Evolutionary conservation across 2,113 vertebrate genomes (phyloP).

Genomic region (Camarhynchus parvulus): DNA sequence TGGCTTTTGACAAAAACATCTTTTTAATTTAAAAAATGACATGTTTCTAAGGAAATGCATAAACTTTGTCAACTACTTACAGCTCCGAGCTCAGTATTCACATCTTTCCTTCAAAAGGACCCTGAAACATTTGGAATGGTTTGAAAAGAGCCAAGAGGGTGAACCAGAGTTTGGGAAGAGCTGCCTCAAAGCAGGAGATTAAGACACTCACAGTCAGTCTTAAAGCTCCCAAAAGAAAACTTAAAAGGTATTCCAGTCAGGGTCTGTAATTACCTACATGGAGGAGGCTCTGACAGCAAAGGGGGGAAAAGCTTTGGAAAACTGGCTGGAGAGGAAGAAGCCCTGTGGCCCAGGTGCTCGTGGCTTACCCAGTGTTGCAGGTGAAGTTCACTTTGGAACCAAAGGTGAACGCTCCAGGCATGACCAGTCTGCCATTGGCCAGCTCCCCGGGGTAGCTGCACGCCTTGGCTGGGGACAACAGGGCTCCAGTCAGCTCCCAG

Average conservation of each 20-base stretch:
- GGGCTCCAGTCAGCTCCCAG: background rate
- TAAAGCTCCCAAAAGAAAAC: background rate
- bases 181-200: background rate
- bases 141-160: background rate
- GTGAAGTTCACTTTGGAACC: background rate
- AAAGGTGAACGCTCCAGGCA: accelerated
- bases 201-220: background rate
- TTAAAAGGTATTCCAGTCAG: background rate
- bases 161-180: background rate
- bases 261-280: accelerated
- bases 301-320: background rate
- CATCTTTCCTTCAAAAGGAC: background rate
- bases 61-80: background rate
- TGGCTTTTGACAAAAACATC: background rate
- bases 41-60: background rate
- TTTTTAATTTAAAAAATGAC: background rate
- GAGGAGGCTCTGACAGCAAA: background rate
- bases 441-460: background rate
- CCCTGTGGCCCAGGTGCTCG: background rate
- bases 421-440: background rate
- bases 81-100: background rate
- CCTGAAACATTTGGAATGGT: background rate
- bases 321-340: accelerated
- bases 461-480: background rate
- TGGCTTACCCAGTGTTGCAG: conserved; percentile 42